Evolutionary conservation across 1,140 invertebrate species (phyloP).

Genomic region (Diabrotica undecimpunctata): DNA sequence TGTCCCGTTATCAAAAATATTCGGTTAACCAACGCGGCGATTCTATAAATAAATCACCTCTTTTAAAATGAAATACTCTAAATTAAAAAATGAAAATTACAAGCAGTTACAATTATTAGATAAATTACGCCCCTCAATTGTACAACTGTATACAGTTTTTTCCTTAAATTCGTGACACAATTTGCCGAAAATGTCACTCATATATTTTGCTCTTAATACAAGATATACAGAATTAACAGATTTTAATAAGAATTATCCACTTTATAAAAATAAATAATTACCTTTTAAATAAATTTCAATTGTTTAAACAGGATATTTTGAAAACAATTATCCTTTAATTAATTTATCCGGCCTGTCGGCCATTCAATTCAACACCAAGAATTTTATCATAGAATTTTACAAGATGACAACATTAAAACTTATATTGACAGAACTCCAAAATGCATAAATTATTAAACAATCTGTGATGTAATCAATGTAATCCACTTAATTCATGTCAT

Average conservation of each 20-base stretch:
- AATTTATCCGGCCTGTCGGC: neutral
- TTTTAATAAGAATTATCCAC: neutral
- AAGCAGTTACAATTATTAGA: neutral
- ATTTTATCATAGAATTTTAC: neutral
- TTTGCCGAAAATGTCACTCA: neutral
- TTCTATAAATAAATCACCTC: constrained; percentile 32
- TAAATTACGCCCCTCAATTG: neutral
- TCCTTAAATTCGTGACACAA: neutral
- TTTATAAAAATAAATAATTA: neutral
- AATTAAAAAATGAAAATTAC: neutral
- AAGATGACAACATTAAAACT: too few species aligned
- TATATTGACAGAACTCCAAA: too few species aligned
- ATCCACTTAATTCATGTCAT: too few species aligned
- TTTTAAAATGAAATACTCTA: neutral
- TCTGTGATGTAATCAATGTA: too few species aligned
- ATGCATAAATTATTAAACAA: too few species aligned
- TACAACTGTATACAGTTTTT: neutral
- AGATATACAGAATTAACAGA: neutral
- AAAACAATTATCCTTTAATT: neutral
- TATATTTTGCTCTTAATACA: neutral
- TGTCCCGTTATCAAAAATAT: constrained; percentile 28
- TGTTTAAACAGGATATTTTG: neutral
- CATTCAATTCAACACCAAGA: neutral
- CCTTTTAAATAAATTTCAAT: neutral
- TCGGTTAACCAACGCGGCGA: constrained; percentile 26